Evolutionary conservation across 1,140 invertebrate species (phyloP), one percentile per base, ranked within the genome.

Genomic region (Cheumatopsyche charites): DNA sequence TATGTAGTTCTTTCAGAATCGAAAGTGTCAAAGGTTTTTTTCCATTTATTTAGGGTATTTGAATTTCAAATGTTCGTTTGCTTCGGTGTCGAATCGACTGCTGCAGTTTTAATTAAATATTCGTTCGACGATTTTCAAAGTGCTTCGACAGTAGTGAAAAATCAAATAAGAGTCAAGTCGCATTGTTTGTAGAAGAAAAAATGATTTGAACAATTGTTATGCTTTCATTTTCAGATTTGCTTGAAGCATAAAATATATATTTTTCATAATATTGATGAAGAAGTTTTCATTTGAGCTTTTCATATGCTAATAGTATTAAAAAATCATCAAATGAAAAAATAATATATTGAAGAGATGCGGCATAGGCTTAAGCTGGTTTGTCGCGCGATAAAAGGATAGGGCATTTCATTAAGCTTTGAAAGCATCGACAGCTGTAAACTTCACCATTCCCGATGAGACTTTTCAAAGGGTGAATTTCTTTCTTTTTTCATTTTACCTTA

Each of bases 361-460:
- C 21, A 23, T n/a, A 19, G 4, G 7, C 23, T 25, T 5, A 26
- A 19, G 55, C 23, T 58, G 25, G 21, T 11, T 55, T 58, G 23
- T 58, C 21, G 12, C 62, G n/a, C 42, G 29, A 42, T 26, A 63
- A 42, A 11, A 42, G 42, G 36, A 63, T 29, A 17, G 62, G 23
- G 62, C 62, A 42, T 63, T 63, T 63, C 62, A 63, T 63, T 63
- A 63, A 63, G 62, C 62, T 63, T 63, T 63, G 62, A 63, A 41
- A 23, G 29, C 62, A 19, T 42, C 62, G 62, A 41, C 29, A 45
- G 36, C 42, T 63, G 62, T 63, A 63, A 63, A 63, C 62, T 63
- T 45, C 23, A 21, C 29, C 62, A 42, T 63, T 63, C 25, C 62
- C 62, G 15, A 63, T 58, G 62, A 63, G 62, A 63, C 62, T 63